Conservation (phyloP, 23 tunicate genomes). For the Clavelina lepadiformis region DNA sequence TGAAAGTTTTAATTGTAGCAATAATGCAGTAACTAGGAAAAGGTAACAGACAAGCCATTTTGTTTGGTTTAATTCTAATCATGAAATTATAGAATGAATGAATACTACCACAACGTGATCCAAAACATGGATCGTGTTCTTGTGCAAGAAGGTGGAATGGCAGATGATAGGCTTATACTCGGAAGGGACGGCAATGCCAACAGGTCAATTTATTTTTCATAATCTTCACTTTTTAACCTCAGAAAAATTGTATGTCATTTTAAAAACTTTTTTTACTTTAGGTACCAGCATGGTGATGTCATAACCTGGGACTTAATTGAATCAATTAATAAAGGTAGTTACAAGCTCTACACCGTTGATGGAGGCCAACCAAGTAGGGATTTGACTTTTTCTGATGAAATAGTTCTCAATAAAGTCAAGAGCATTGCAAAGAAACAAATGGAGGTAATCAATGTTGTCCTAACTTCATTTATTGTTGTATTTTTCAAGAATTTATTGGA, state of each 20-base stretch:
- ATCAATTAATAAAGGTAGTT: slow-evolving; percentile 1
- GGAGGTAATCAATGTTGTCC: slow-evolving; percentile 18
- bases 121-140: slow-evolving; percentile 73
- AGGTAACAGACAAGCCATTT: too few species aligned
- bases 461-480: not conserved
- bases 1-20: too few species aligned
- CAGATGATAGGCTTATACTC: slow-evolving; percentile 82
- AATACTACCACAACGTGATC: slow-evolving; percentile 61
- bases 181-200: slow-evolving; percentile 81
- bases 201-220: slow-evolving; percentile 27
- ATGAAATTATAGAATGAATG: slow-evolving; percentile 40
- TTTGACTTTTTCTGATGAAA: slow-evolving; percentile 32
- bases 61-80: too few species aligned
- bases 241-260: not conserved
- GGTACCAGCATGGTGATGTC: slow-evolving; percentile 78
- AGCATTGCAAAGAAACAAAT: slow-evolving; percentile 36
- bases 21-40: too few species aligned
- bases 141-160: slow-evolving; percentile 78
- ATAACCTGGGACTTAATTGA: slow-evolving; percentile 70
- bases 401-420: slow-evolving; percentile 37
- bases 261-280: too few species aligned
- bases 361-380: slow-evolving; percentile 42
- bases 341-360: slow-evolving; percentile 20
- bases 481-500: not conserved
- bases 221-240: not conserved